phyloP scores from a whole-genome alignment of 2,888 invertebrate species.

The Nycteola revayana region DNA sequence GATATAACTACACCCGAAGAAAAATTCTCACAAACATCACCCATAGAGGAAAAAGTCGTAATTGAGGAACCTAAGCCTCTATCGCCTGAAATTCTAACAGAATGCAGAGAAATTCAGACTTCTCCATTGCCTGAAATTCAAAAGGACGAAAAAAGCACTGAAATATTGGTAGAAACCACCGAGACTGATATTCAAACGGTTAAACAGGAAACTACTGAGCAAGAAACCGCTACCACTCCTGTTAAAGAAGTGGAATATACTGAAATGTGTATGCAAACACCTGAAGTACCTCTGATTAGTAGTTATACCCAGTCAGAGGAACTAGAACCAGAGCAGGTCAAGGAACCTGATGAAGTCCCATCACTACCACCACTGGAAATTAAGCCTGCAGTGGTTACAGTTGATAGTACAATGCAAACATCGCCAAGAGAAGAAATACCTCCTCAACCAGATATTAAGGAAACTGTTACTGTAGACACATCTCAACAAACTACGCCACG shows the following conservation, averaged over 20 bases:
- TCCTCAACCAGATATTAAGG: constrained; percentile 33
- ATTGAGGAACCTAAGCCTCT: constrained; percentile 38
- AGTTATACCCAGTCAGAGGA: constrained; percentile 71
- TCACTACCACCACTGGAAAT: constrained; percentile 22
- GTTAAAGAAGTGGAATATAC: constrained; percentile 48
- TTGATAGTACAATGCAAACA: constrained; percentile 49
- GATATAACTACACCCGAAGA: constrained; percentile 64
- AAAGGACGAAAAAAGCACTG: constrained; percentile 65
- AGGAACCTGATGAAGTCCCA: constrained; percentile 20
- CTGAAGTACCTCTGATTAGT: constrained; percentile 57
- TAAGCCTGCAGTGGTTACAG: constrained; percentile 36
- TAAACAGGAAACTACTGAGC: constrained; percentile 52
- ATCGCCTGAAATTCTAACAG: constrained; percentile 64
- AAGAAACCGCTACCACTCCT: constrained; percentile 67
- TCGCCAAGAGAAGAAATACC: constrained; percentile 43
- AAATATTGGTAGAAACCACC: constrained; percentile 57
- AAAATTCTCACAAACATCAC: constrained; percentile 76
- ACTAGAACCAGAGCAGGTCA: constrained; percentile 37
- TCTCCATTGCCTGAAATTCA: constrained; percentile 64
- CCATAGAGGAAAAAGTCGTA: constrained; percentile 45
- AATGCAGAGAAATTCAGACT: constrained; percentile 78
- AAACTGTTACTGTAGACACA: constrained; percentile 36
- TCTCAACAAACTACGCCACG: constrained; percentile 55
- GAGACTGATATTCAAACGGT: constrained; percentile 68
- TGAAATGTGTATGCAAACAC: constrained; percentile 66